These are phyloP conservation scores for Mesoligia furuncula DNA, from an alignment of 2,888 invertebrate genomes.

Conservation along the genomic window DNA sequence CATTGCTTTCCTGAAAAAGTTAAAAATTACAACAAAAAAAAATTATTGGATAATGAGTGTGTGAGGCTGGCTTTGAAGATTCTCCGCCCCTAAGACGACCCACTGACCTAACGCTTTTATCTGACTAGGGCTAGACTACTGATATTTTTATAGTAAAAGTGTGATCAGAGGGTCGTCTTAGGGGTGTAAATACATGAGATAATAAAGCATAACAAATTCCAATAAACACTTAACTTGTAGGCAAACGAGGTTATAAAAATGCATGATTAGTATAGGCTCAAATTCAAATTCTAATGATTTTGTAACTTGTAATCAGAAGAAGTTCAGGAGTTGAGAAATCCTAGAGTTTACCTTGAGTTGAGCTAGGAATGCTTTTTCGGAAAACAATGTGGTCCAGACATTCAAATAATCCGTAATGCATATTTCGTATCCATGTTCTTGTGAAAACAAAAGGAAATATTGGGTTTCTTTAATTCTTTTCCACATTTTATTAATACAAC, in stretches of 20 bases:
- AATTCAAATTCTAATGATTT: not conserved
- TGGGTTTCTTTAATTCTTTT: slow-evolving; percentile 66
- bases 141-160: not conserved
- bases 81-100: too few relatives aligned
- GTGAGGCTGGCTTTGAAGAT: not conserved
- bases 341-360: slow-evolving; percentile 72
- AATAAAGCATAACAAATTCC: not conserved
- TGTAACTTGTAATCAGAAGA: not conserved
- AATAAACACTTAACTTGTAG: not conserved
- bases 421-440: slow-evolving; percentile 65
- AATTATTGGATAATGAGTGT: too few relatives aligned
- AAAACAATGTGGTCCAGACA: slow-evolving; percentile 72
- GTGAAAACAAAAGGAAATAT: slow-evolving; percentile 65
- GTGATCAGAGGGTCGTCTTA: too few relatives aligned
- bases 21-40: not conserved
- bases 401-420: slow-evolving; percentile 74
- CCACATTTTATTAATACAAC: slow-evolving; percentile 69
- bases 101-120: not conserved
- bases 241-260: not conserved
- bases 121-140: not conserved
- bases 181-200: not conserved
- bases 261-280: not conserved
- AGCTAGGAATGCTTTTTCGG: slow-evolving; percentile 70
- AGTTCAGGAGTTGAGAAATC: not conserved
- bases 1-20: slow-evolving; percentile 78